Percentiles rank a stretch among this genome's conserved stretches.
phyloP scores from a whole-genome alignment of 23 tunicate genomes.

The Corella eumyota region DNA sequence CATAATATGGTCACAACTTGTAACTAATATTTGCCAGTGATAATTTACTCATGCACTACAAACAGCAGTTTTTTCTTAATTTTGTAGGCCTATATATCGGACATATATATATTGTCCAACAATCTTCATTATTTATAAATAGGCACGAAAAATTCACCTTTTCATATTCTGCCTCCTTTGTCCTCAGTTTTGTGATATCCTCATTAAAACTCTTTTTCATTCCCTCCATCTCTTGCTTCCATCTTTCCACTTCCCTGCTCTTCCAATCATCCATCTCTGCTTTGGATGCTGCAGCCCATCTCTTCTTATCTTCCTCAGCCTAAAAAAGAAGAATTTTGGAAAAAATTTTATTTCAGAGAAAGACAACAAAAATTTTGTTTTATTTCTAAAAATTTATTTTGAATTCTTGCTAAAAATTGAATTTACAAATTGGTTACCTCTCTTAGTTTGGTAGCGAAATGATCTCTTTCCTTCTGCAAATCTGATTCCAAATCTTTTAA shows the following conservation, averaged over 20 bases:
- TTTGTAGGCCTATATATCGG: no score
- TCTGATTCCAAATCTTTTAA: conserved; percentile 51
- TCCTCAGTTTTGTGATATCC: conserved; percentile 49
- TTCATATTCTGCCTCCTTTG: conserved; percentile 58
- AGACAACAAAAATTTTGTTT: no score
- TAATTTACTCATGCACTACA: no score
- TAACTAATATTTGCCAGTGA: no score
- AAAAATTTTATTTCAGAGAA: background rate
- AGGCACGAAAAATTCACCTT: no score
- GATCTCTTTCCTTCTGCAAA: conserved; percentile 55
- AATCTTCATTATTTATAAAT: no score
- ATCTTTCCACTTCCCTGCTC: conserved; percentile 56
- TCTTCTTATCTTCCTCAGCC: conserved; percentile 63
- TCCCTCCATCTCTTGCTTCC: conserved; percentile 55
- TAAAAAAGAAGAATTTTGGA: background rate
- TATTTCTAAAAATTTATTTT: no score
- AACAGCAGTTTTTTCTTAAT: no score
- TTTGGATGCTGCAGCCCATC: conserved; percentile 63
- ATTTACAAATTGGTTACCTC: no score
- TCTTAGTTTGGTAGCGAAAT: conserved; percentile 33
- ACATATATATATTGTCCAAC: no score
- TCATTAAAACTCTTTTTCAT: conserved; percentile 41
- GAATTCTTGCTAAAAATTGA: no score
- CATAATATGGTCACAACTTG: no score
- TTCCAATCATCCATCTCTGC: conserved; percentile 79